Base-by-base conservation (phyloP, 1,140 invertebrate genomes). In the Papilio polyxenes region DNA sequence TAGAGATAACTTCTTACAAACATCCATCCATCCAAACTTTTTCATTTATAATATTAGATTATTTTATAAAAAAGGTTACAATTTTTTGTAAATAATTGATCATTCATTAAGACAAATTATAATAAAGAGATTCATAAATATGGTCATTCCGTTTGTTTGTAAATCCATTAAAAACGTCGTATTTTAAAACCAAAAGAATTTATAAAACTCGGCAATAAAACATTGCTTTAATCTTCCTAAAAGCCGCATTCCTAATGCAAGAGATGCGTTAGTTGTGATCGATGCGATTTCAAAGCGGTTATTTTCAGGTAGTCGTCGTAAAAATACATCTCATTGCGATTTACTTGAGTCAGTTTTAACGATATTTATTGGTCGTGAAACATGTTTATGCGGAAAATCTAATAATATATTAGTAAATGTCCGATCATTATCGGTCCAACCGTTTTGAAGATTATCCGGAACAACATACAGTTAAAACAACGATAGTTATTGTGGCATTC, bases 191-290 rank as follows among this genome's bases (percentile, higher is more conserved):
- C 40, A 44, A 44, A 59, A 51, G 15, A 37, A 40, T n/a, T 44
- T 53, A 20, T 59, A 49, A n/a, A 53, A 48, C 11, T 31, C 17
- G 23, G 69, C 44, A 15, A 79, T 80, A 82, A 79, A 78, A 20
- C 48, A 79, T 44, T 17, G 44, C 75, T 65, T 82, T 80, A 82
- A 82, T 82, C 37, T 80, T 65, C 59, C 69, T 82, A 82, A 82
- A 82, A 82, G 82, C 77, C 77, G 49, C 44, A 79, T 74, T 79
- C 75, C 51, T 77, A 59, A 75, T 75, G 17, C 20, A 48, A 74
- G 65, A 82, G 75, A 17, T 78, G 48, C n/a, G 76, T 76, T 74
- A 79, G 44, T 75, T 23, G 74, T 82, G 81, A 79, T 74, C 2
- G 69, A 79, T 78, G 75, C 48, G 49, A 40, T n/a, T 59, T 40